Evolutionary conservation across 2,888 invertebrate genomes (phyloP).

Genomic region (Synergus umbraculus): DNA sequence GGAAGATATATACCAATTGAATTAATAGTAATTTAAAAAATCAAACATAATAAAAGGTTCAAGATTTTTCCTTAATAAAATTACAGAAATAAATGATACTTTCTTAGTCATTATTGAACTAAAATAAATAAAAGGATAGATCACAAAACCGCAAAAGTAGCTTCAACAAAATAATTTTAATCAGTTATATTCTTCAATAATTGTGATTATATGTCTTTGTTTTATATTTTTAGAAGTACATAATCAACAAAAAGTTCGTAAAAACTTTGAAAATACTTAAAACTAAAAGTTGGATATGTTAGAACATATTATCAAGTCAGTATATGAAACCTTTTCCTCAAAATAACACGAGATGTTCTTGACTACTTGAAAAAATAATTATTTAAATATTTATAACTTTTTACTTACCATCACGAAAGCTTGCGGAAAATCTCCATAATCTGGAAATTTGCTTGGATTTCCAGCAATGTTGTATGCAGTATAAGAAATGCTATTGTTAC

Average conservation of each 20-base stretch:
- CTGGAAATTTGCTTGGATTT: conserved; percentile 90
- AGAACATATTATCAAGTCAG: neutral
- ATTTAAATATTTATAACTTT: neutral
- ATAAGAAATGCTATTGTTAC: conserved; percentile 91
- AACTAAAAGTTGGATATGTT: neutral
- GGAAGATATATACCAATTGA: neutral
- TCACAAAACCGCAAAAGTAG: no score
- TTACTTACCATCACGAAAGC: conserved; percentile 90
- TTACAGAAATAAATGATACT: no score
- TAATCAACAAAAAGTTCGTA: neutral
- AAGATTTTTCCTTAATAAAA: neutral
- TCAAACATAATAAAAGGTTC: neutral
- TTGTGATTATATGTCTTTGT: no score
- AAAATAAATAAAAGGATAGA: no score
- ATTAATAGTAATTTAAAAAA: neutral
- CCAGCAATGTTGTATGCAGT: conserved; percentile 92
- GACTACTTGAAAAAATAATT: neutral
- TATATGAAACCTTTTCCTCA: neutral
- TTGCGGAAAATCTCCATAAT: conserved; percentile 94
- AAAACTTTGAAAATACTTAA: neutral
- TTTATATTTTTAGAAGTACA: no score
- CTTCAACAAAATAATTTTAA: no score
- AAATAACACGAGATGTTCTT: no score
- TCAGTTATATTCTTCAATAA: no score
- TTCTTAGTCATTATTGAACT: no score